Evolutionary conservation across 2,797 vertebrate genomes (phyloP).

Genomic region (Cyclopterus lumpus): DNA sequence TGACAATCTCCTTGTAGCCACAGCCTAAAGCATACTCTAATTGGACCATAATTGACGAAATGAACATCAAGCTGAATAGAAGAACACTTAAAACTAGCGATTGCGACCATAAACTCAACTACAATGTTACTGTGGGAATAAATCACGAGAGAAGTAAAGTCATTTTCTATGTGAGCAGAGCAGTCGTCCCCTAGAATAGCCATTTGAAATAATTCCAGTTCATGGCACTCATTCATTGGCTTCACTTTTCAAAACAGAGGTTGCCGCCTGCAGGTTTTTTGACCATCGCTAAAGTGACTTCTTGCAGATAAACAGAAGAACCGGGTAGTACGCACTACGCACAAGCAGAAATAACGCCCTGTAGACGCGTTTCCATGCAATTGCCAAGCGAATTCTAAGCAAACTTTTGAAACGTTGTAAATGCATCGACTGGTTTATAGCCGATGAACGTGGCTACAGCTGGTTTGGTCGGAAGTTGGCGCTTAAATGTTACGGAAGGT

Average conservation of each 20-base stretch:
- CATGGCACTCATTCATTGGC: background rate
- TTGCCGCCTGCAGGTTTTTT: background rate
- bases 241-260: background rate
- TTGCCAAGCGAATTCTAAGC: no score
- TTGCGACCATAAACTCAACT: background rate
- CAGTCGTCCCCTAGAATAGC: background rate
- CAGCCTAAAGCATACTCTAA: background rate
- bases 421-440: no score
- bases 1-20: background rate
- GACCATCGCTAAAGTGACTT: background rate
- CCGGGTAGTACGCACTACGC: fast-evolving
- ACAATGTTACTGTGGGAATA: background rate
- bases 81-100: background rate
- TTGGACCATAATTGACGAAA: background rate
- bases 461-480: no score
- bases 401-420: no score
- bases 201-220: background rate
- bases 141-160: background rate
- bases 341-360: background rate
- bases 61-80: no score
- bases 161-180: background rate
- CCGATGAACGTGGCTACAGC: no score
- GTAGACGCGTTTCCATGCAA: no score
- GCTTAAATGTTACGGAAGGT: no score
- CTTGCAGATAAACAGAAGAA: background rate